Evolutionary conservation across 2,797 vertebrate genomes (phyloP).

Genomic region (Lithobates sylvaticus): DNA sequence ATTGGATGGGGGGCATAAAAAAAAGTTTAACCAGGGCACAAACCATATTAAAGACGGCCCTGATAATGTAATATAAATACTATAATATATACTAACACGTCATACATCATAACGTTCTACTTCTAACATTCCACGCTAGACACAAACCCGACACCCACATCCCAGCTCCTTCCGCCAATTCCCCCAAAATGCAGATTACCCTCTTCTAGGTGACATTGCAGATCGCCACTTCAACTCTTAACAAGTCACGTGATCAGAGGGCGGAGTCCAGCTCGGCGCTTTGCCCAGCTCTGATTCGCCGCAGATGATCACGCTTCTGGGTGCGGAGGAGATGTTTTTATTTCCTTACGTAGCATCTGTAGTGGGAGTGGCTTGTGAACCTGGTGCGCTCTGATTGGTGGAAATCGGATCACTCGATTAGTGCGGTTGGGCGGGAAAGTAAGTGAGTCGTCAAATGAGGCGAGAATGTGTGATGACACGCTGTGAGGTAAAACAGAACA

Average conservation of each 20-base stretch:
- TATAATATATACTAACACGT: too few species aligned
- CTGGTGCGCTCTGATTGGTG: conserved; percentile 1
- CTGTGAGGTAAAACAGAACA: too few species aligned
- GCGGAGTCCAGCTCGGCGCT: neutral
- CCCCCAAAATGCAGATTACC: conserved; percentile 8
- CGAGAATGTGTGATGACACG: too few species aligned
- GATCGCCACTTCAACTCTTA: neutral
- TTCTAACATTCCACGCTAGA: too few species aligned
- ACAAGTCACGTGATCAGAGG: neutral
- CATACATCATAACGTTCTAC: too few species aligned
- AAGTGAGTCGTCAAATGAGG: neutral
- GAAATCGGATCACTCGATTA: neutral
- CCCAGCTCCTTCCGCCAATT: neutral
- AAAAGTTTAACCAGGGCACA: too few species aligned
- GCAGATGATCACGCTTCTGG: neutral
- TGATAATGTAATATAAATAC: too few species aligned
- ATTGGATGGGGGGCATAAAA: too few species aligned
- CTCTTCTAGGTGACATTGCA: conserved; percentile 17
- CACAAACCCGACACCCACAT: too few species aligned
- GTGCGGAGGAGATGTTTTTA: neutral
- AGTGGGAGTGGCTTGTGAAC: neutral
- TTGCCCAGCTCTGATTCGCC: neutral
- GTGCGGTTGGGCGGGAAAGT: neutral
- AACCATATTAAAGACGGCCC: too few species aligned
- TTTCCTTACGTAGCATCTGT: too few species aligned